Percentiles rank a stretch among this genome's conserved stretches.
Evolutionary conservation across 1,140 invertebrate genomes (phyloP).

Genomic region (Argopecten irradians): DNA sequence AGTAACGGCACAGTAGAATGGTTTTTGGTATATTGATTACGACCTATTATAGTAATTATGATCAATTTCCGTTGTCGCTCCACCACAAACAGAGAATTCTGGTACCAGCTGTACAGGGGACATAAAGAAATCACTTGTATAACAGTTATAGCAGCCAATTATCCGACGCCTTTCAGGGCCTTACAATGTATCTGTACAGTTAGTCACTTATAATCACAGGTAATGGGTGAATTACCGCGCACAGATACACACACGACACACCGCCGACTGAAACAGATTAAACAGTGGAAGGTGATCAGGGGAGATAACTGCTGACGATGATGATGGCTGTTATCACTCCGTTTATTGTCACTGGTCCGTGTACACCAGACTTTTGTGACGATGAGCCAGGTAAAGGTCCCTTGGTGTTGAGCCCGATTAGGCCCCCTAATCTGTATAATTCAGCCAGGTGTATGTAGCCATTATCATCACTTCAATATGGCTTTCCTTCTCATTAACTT

Average conservation of each 20-base stretch:
- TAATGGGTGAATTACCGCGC: constrained; percentile 12
- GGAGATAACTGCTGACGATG: not conserved
- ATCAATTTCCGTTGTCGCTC: not conserved
- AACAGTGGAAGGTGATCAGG: not conserved
- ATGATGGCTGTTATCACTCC: not conserved
- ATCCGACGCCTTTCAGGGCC: not conserved
- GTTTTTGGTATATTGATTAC: not conserved
- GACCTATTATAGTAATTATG: not conserved
- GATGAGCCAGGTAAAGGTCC: not conserved
- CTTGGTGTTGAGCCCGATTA: not conserved
- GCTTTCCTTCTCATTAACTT: constrained; percentile 10
- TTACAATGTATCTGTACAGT: not conserved
- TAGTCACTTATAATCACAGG: constrained; percentile 1
- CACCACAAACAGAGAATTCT: not conserved
- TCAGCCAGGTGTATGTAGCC: not conserved
- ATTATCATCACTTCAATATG: not conserved
- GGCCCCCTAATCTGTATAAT: not conserved
- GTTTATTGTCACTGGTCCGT: not conserved
- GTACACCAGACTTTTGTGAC: not conserved
- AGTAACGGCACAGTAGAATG: too few species aligned
- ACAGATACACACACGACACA: not conserved
- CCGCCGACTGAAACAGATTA: not conserved
- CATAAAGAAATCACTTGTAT: not conserved
- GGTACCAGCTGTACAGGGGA: not conserved
- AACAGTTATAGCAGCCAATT: not conserved